Conservation (phyloP, 2,797 vertebrate species). For the Gastrophryne carolinensis region DNA sequence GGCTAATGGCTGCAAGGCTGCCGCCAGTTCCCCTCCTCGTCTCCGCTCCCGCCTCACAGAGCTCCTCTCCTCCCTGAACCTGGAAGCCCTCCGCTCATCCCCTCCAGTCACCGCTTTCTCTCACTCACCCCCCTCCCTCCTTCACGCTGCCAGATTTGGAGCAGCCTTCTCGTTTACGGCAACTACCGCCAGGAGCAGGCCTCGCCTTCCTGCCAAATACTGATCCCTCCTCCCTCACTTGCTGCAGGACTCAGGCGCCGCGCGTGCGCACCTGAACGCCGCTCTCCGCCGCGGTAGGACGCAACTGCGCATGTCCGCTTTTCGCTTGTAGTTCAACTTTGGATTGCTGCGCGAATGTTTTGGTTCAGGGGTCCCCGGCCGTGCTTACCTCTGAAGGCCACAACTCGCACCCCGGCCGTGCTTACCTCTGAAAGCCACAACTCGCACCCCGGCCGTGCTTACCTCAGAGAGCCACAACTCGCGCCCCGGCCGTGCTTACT, state of each 20-base stretch:
- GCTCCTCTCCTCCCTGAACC: conserved; percentile 15
- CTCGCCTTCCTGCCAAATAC: conserved; percentile 52
- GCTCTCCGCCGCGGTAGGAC: conserved; percentile 21
- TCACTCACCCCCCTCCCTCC: conserved; percentile 15
- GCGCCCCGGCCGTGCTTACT: too few species aligned
- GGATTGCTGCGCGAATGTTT: too few species aligned
- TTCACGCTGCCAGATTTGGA: conserved; percentile 36
- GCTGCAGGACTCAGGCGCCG: conserved; percentile 18
- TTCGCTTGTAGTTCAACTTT: background rate
- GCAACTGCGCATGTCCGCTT: conserved; percentile 15
- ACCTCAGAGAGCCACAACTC: too few species aligned
- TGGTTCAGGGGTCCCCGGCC: too few species aligned
- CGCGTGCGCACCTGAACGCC: background rate
- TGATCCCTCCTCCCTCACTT: conserved; percentile 23
- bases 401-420: too few species aligned
- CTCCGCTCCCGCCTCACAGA: conserved; percentile 29
- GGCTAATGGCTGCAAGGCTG: background rate
- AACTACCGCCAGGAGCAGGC: conserved; percentile 11
- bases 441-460: too few species aligned
- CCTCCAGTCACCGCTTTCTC: conserved; percentile 9
- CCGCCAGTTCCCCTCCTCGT: background rate
- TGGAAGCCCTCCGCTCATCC: conserved; percentile 3
- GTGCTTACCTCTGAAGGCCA: too few species aligned
- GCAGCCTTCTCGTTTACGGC: conserved; percentile 11
- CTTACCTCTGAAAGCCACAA: too few species aligned